Conservation (phyloP, 1,140 invertebrate species). For the Ladona fulva region DNA sequence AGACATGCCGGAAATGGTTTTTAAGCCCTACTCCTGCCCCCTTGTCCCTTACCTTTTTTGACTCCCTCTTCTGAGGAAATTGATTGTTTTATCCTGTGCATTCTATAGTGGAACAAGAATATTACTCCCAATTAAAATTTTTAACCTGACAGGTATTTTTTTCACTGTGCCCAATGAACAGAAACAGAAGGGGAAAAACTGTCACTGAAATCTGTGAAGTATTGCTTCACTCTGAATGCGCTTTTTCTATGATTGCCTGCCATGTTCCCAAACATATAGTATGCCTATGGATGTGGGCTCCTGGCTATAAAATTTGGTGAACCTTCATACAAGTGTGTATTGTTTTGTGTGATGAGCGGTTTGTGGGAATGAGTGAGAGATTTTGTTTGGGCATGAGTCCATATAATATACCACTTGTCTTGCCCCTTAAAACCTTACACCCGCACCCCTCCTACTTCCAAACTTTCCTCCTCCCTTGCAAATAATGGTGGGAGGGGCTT, state of each 20-base stretch:
- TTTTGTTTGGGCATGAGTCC: neutral
- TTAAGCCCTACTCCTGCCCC: conserved; percentile 2
- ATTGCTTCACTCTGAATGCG: neutral
- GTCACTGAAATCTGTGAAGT: neutral
- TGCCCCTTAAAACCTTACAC: neutral
- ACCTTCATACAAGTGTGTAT: neutral
- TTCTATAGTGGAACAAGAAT: neutral
- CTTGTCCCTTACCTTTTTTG: neutral
- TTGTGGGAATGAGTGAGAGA: neutral
- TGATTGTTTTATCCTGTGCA: neutral
- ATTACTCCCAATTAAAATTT: neutral
- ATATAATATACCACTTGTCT: neutral
- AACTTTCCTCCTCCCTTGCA: neutral
- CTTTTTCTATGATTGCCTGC: neutral
- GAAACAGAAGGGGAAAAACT: conserved; percentile 13
- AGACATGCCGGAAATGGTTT: neutral
- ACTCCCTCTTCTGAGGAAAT: neutral
- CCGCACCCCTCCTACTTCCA: neutral
- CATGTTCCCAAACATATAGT: conserved; percentile 2
- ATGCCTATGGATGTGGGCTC: neutral
- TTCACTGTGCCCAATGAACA: neutral
- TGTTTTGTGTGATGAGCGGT: neutral
- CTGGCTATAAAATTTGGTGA: neutral
- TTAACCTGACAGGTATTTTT: neutral
- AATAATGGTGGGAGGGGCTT: conserved; percentile 7